These are phyloP conservation scores for Ceratotherium simum DNA, from an alignment of 2,113 vertebrate species.

Conservation along the genomic window DNA sequence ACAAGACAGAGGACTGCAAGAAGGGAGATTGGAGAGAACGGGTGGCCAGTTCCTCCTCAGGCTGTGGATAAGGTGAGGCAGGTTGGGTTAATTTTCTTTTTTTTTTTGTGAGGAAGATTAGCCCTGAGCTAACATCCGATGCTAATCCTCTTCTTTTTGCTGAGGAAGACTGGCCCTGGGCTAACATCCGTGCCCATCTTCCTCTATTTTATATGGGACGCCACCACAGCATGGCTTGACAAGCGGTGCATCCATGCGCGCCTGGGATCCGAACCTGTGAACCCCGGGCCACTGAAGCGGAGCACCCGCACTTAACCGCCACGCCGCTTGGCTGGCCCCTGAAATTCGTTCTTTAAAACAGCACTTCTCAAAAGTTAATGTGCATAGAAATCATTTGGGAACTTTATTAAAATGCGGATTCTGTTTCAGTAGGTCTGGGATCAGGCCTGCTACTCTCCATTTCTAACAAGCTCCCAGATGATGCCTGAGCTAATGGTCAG, in stretches of 20 bases:
- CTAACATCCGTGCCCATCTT: too few relatives aligned
- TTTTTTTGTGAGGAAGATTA: too few relatives aligned
- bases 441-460: not conserved
- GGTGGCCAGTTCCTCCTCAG: not conserved
- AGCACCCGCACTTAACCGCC: too few relatives aligned
- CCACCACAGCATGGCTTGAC: too few relatives aligned
- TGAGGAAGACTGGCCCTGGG: too few relatives aligned
- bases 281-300: too few relatives aligned
- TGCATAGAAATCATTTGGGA: not conserved
- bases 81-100: not conserved
- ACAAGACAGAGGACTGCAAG: not conserved
- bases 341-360: not conserved
- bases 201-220: too few relatives aligned
- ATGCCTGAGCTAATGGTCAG: not conserved
- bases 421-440: not conserved
- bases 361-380: not conserved
- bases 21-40: not conserved
- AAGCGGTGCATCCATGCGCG: too few relatives aligned
- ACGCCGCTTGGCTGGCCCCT: too few relatives aligned
- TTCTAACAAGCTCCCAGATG: not conserved
- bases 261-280: too few relatives aligned
- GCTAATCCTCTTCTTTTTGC: too few relatives aligned
- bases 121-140: too few relatives aligned
- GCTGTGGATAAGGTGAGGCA: not conserved
- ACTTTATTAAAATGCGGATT: not conserved